Evolutionary conservation across 1,140 invertebrate species (phyloP), one percentile per base, ranked within the genome.

Genomic region (Zeugodacus cucurbitae): DNA sequence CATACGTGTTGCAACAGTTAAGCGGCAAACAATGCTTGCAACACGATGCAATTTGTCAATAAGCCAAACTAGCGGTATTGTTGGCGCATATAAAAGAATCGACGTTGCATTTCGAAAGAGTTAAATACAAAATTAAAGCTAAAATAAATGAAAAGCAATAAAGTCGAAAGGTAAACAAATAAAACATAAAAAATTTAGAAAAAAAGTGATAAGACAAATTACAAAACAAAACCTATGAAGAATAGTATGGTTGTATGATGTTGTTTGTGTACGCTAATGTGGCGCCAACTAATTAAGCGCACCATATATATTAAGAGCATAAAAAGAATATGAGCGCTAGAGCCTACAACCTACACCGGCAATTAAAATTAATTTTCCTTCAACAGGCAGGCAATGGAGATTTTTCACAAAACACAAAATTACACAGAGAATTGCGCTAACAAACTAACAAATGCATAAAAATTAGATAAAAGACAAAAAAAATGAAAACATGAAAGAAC

Each of bases 331-430:
- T 22, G 37, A 48, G 44, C 41, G 10, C 58, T 17, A 26, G 3
- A n/a, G 58, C 58, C 58, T 62, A 54, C 48, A 54, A 7, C 6
- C 48, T 7, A 62, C 58, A 62, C 22, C 41, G 14, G 41, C 41
- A 82, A 82, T 82, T 82, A 82, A 82, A 54, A 48, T 82, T 82
- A 3, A 82, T 82, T 82, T 48, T 20, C 22, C 10, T 70, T 70
- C 48, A 0, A 17, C 48, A n/a, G 37, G 10, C 14, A 48, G 3
- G 74, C 74, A 26, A 26, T 17, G 44, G 41, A 54, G n/a, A 82
- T 82, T 82, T 82, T 48, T 48, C 20, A 82, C 74, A 82, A 82
- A 82, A 20, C 74, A 82, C 48, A 82, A 82, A 82, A 48, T 48
- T 82, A 67, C 26, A 32, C 26, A 54, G 14, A 34, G 37, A 82